Base-by-base conservation (phyloP, 2,113 vertebrate species). In the Axis porcinus region DNA sequence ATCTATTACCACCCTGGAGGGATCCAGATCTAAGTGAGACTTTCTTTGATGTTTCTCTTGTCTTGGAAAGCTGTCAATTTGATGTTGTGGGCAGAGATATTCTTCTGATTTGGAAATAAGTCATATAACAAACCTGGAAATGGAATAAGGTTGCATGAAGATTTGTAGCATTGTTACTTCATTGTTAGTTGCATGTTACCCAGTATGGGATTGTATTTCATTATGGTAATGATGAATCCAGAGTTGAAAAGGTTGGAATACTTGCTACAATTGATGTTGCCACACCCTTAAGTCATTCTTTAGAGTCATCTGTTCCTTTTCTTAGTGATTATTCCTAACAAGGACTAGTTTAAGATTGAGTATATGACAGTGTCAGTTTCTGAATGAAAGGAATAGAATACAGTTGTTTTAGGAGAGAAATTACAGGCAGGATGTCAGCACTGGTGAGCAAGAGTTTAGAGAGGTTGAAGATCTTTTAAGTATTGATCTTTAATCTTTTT, bases 401-500 rank as follows among this genome's bases (percentile, higher is more conserved):
- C 58, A 83, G n/a, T 89, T 76, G 8, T 76, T 97, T 54, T 2
- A 60, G 47, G 60, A 93, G 30, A 93, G 45, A 91, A 97, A 67
- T 82, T 78, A 88, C 0, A 88, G 54, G 55, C 58, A 93, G 43
- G 25, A n/a, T 74, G 27, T 57, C 55, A 89, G 5, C 16, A 30
- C 36, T 70, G 94, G 64, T 15, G 19, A 97, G 19, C 25, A 86
- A 25, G n/a, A 86, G 33, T 97, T 97, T 94, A 85, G 89, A 88
- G 89, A 93, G 28, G 21, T 47, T 27, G 5, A 76, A 81, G 27
- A 4, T 64, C 36, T 90, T 81, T 97, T 88, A 36, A 33, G 28
- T 90, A 85, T 15, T 86, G 60, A 70, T n/a, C 16, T 67, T 43
- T 55, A 84, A 81, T 45, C n/a, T 36, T 67, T 82, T 82, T 7